A percentile compares a stretch with the other conserved stretches of the same genome.
These are phyloP conservation scores for Drosophila birchii DNA, from an alignment of 2,888 invertebrate species.

Conservation along the genomic window DNA sequence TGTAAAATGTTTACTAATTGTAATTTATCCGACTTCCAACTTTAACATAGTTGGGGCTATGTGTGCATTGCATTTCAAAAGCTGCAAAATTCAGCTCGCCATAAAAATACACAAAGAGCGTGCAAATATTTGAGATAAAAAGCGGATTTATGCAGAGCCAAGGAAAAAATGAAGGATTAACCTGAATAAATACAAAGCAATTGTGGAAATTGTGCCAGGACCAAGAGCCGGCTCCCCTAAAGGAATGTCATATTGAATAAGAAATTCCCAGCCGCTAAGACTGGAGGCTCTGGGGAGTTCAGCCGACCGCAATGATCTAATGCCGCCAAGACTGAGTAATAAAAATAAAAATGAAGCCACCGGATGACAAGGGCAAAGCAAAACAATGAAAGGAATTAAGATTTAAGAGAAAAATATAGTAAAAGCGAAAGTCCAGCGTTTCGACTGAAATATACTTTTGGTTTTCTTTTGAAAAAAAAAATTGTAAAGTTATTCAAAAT, in stretches of 20 bases:
- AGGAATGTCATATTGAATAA: conserved; percentile 65
- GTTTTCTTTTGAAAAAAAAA: background rate
- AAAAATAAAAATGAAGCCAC: conserved; percentile 42
- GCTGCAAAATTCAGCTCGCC: conserved; percentile 33
- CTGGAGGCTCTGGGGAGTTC: conserved; percentile 36
- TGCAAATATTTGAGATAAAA: conserved; percentile 67
- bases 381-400: conserved; percentile 66
- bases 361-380: conserved; percentile 58
- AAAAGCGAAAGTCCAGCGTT: conserved; percentile 6
- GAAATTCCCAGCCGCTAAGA: conserved; percentile 33
- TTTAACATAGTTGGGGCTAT: conserved; percentile 26
- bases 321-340: conserved; percentile 54
- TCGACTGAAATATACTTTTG: background rate
- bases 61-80: conserved; percentile 51
- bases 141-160: conserved; percentile 48
- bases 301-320: conserved; percentile 77
- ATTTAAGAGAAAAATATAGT: conserved; percentile 27
- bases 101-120: conserved; percentile 63
- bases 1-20: conserved; percentile 48
- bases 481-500: too few species aligned
- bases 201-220: conserved; percentile 69
- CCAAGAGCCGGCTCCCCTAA: conserved; percentile 32
- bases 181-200: conserved; percentile 79
- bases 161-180: conserved; percentile 65
- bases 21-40: conserved; percentile 47